Base-by-base conservation (phyloP, 2,888 invertebrate genomes). In the Andrena camellia region DNA sequence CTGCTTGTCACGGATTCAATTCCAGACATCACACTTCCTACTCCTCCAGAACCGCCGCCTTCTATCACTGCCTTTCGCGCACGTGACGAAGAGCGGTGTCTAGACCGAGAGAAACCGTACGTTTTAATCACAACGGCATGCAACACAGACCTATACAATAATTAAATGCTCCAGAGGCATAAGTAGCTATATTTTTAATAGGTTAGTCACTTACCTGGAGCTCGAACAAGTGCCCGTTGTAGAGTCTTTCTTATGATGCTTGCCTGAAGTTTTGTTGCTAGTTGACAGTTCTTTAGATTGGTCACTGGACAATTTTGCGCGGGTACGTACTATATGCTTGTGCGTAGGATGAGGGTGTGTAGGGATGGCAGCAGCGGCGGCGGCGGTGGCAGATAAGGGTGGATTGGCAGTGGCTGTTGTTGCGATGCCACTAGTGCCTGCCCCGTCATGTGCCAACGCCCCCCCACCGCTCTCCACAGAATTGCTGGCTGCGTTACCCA, bases 171-270 rank as follows among this genome's bases (percentile, higher is more conserved):
- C 29, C n/a, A n/a, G 52, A 33, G 20, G 20, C 59, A 6, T 52
- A 42, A 17, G 2, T 48, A 63, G 29, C 52, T 10, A 42, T 20
- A 13, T n/a, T n/a, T 42, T 35, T 20, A 62, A 35, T 7, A n/a
- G 5, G 50, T 42, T 31, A 5, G 59, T 23, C 7, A 35, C 42
- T 90, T 91, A 95, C 95, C 96, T 95, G 92, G 95, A 95, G 90
- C 96, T 96, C 84, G 96, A 95, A 94, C 96, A 96, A 92, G 96
- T 95, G 94, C 97, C 96, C 96, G 97, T 96, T 96, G 97, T 89
- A 72, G 91, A 84, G 60, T 94, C 94, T 88, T 94, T 94, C 69
- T 94, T 94, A 86, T 94, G 92, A 87, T 93, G 92, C 74, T 94
- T 94, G 42, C 92, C 89, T 35, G 91, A 85, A 71, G 90, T 77